These are phyloP conservation scores for Nezara viridula DNA, from an alignment of 2,888 invertebrate species.

Conservation along the genomic window DNA sequence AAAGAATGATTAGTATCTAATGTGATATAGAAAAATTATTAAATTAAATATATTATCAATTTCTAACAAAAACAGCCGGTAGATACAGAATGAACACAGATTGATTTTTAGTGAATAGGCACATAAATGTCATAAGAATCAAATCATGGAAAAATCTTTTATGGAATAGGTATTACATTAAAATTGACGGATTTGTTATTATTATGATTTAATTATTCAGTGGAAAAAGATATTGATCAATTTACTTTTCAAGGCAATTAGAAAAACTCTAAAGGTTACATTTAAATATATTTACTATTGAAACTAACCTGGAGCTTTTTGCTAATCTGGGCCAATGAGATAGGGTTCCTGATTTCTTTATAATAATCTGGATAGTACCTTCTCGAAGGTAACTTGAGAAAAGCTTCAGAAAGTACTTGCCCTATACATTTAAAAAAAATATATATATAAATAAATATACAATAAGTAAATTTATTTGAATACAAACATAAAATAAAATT, in stretches of 20 bases:
- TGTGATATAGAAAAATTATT: too few species aligned
- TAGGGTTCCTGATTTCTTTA: constrained; percentile 94
- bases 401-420: constrained; percentile 89
- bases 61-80: too few species aligned
- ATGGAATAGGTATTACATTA: not conserved
- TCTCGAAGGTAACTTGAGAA: constrained; percentile 92
- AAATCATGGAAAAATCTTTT: too few species aligned
- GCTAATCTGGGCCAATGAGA: constrained; percentile 92
- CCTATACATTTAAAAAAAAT: constrained; percentile 71
- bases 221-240: not conserved
- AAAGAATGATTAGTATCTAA: too few species aligned
- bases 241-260: not conserved
- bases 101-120: too few species aligned
- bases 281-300: constrained; percentile 22
- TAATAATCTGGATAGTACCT: constrained; percentile 97
- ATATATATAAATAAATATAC: too few species aligned
- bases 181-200: not conserved
- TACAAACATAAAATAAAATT: constrained; percentile 51
- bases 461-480: not conserved
- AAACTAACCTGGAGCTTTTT: constrained; percentile 78
- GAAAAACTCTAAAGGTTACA: not conserved
- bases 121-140: too few species aligned
- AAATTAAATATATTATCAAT: too few species aligned
- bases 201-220: not conserved
- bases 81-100: too few species aligned